Base-by-base conservation (phyloP, 1,140 invertebrate genomes). In the Papilio glaucus region DNA sequence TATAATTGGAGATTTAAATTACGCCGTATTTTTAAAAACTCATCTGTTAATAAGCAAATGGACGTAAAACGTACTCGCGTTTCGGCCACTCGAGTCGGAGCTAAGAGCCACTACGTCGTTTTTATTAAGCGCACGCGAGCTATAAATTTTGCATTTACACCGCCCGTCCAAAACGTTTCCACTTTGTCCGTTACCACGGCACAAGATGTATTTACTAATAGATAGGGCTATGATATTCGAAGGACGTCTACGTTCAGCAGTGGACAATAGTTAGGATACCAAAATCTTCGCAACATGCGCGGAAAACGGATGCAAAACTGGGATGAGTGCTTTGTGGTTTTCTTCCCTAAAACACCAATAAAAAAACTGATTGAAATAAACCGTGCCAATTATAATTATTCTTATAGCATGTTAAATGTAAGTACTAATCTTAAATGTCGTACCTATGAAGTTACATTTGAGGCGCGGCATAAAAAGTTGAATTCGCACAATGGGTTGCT, bases 61-160 rank as follows among this genome's bases (percentile, higher is more conserved):
- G 73, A 79, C 76, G 77, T 78, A 80, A 85, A 84, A 82, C 74
- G 79, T 80, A 71, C 74, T 72, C 78, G 73, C 78, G 77, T 79
- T 83, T 77, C 69, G 74, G 74, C 76, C 76, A 80, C 81, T 82
- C 75, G 80, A 82, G 62, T 80, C 67, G 60, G 63, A 68, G 77
- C 78, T 80, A 82, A 74, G 78, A 77, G 79, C 73, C 72, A 65
- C 74, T 79, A 80, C 73, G 72, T 82, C 81, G 77, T 87, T 90
- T 88, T 84, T 85, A 86, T 85, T 83, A 87, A 85, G 78, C 81
- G 79, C 77, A 82, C 77, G 80, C 74, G 80, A 82, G 74, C 84
- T 71, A 85, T 88, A 88, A 88, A 89, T 90, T 89, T 78, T 77
- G 83, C 78, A 86, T 84, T 85, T 85, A 86, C 77, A 84, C 71